Percentiles rank a stretch among this genome's conserved stretches.
These are phyloP conservation scores for Aegotheles bennettii DNA, from an alignment of 2,113 vertebrate species.

Conservation along the genomic window DNA sequence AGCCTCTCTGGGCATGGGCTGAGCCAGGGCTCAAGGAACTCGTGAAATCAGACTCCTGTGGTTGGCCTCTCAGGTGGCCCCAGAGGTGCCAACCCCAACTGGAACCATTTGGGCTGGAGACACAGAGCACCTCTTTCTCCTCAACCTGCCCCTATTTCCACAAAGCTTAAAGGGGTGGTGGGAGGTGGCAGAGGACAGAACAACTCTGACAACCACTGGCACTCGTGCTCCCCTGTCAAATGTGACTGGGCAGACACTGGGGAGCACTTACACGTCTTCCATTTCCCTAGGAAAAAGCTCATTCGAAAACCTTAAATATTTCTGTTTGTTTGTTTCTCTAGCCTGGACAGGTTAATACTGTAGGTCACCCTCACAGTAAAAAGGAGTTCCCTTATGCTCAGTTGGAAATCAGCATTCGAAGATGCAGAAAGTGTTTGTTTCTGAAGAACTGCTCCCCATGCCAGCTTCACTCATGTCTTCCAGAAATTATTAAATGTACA, in stretches of 20 bases:
- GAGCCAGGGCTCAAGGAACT: not conserved
- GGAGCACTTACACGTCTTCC: not conserved
- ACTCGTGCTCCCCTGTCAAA: not conserved
- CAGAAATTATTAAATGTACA: not conserved
- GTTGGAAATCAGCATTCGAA: not conserved
- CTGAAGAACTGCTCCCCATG: not conserved
- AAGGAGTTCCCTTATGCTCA: not conserved
- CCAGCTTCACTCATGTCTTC: not conserved
- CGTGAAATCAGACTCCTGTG: not conserved
- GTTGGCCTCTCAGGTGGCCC: not conserved
- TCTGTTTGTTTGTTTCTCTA: not conserved
- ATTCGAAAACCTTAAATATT: not conserved
- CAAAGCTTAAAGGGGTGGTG: not conserved
- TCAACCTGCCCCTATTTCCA: not conserved
- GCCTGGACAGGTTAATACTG: too few relatives aligned
- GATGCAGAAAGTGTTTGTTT: not conserved
- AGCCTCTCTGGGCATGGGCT: too few relatives aligned
- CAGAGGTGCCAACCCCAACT: not conserved
- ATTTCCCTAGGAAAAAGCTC: not conserved
- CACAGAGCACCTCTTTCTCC: not conserved
- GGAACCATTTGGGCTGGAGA: not conserved
- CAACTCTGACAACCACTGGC: not conserved
- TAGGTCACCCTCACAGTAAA: not conserved
- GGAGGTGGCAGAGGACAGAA: accelerated
- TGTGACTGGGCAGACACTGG: not conserved